Evolutionary conservation across 2,888 invertebrate genomes (phyloP), one percentile per base, ranked within the genome.

Genomic region (Alentia gelatinosa): DNA sequence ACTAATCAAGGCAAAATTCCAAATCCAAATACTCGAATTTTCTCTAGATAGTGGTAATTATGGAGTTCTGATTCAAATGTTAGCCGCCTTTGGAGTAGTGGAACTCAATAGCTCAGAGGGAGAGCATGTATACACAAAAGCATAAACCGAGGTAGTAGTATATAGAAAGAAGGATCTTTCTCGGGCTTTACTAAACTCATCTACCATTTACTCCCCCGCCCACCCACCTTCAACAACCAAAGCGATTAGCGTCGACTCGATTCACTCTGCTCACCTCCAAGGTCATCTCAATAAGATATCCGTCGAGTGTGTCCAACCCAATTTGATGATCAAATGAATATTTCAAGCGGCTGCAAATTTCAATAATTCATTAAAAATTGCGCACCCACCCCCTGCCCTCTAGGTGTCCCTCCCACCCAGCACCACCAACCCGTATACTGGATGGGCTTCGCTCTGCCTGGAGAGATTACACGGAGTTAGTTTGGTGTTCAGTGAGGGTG

Each of bases 351-450:
- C 30, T 12, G 30, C 68, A 30, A 68, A 15, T 68, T 68, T 68
- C 68, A 68, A 68, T 68, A 68, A 68, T 68, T 68, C 68, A 68
- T 68, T 68, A 68, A 68, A 68, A 68, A 68, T 56, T n/a, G 56
- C 56, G 56, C 56, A 19, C 56, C 56, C 56, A 3, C 12, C 19
- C 56, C 19, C 47, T 42, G 47, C 63, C n/a, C 63, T 63, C 63
- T 63, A 12, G n/a, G 63, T 30, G 30, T 68, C 68, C 63, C 68
- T 68, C 30, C 56, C n/a, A n/a, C 56, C 56, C 68, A 26, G 26
- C 68, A 68, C 68, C 47, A 12, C n/a, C n/a, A n/a, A 47, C 47
- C 19, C 47, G 9, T 19, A 12, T 19, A 56, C 56, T 56, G n/a
- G 19, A 56, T 56, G n/a, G 56, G n/a, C 19, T 56, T n/a, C 3